A percentile compares a stretch with the other conserved stretches of the same genome.
Conservation (phyloP, 2,888 invertebrate species). For the Dione vanillae region DNA sequence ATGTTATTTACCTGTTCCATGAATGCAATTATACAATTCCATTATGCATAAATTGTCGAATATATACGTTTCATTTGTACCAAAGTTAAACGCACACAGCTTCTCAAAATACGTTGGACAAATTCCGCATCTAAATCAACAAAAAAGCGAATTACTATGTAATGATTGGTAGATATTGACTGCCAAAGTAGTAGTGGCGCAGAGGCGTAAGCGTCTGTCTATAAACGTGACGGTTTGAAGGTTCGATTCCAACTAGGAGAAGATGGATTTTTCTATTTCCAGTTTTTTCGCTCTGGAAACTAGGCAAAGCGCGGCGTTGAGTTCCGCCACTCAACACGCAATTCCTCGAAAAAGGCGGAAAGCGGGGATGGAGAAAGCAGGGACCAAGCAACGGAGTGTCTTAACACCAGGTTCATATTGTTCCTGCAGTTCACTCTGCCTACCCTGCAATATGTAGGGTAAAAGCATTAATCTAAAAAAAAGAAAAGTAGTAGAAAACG, state of each 20-base stretch:
- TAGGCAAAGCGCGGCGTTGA: no score
- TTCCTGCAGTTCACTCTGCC: neutral
- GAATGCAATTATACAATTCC: constrained; percentile 75
- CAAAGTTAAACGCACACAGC: constrained; percentile 67
- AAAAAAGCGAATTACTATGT: neutral
- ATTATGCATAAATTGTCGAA: constrained; percentile 78
- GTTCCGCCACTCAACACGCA: no score
- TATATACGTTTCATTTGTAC: constrained; percentile 62
- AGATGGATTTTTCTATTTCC: no score
- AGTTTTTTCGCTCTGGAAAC: no score
- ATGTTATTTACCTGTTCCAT: constrained; percentile 61
- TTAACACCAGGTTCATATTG: no score
- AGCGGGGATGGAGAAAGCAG: no score
- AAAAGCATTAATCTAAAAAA: neutral
- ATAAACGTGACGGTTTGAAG: no score
- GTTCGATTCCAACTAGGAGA: no score
- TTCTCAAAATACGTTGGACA: constrained; percentile 77
- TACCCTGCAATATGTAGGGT: neutral
- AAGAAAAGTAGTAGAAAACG: neutral
- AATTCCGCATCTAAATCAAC: constrained; percentile 65
- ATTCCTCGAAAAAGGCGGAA: no score
- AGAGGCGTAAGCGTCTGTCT: no score
- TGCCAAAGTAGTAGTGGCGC: neutral
- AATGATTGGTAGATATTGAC: neutral
- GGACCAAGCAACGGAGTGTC: no score